Evolutionary conservation across 92 coral and sea anemone species (phyloP).

Genomic region (Diadumene lineata): DNA sequence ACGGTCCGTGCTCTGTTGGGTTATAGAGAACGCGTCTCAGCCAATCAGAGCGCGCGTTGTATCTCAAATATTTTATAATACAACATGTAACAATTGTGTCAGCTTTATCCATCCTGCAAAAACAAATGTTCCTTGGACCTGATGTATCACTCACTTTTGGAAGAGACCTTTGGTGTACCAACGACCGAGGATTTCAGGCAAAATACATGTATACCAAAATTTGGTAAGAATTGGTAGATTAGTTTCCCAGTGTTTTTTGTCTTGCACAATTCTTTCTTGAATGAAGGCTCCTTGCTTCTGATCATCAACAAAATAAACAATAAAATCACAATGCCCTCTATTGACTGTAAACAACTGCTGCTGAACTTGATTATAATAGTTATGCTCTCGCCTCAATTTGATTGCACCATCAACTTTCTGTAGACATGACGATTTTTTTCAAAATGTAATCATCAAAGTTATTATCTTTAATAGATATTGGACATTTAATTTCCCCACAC

Average conservation of each 20-base stretch:
- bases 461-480: not conserved
- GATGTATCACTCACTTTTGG: constrained; percentile 1
- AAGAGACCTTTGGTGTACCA: constrained; percentile 52
- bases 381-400: not conserved
- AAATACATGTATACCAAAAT: constrained; percentile 60
- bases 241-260: constrained; percentile 32
- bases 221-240: constrained; percentile 26
- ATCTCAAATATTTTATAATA: too few species aligned
- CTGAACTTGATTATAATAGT: not conserved
- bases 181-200: constrained; percentile 57
- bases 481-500: constrained; percentile 44
- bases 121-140: constrained; percentile 31
- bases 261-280: constrained; percentile 42
- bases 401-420: not conserved
- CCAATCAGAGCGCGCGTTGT: too few species aligned
- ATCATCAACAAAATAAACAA: constrained; percentile 36
- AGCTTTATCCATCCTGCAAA: constrained; percentile 30
- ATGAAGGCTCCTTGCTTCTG: constrained; percentile 10
- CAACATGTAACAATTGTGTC: constrained; percentile 5
- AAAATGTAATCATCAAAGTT: constrained; percentile 12
- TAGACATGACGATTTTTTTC: not conserved
- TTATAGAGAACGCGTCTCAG: too few species aligned
- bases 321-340: constrained; percentile 38
- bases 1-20: too few species aligned
- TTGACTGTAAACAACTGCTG: constrained; percentile 33